phyloP scores from a whole-genome alignment of 2,797 vertebrate species.

The Tokudaia muenninki region DNA sequence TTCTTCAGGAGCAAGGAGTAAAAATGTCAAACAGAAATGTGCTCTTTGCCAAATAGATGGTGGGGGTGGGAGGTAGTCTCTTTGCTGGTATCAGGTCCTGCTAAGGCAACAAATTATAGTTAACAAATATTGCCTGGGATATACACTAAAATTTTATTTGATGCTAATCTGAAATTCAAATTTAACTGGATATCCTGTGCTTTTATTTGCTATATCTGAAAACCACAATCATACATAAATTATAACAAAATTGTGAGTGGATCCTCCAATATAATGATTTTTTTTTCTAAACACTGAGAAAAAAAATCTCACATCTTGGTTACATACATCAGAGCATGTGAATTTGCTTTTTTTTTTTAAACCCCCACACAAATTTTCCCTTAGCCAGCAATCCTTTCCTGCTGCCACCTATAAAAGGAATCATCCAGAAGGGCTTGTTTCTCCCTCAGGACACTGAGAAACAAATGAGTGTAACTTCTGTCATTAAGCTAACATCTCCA shows the following conservation, averaged over 20 bases:
- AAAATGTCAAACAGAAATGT: constrained; percentile 3
- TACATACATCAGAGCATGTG: neutral
- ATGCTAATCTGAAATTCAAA: constrained; percentile 61
- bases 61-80: neutral
- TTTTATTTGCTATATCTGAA: constrained; percentile 54
- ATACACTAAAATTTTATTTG: constrained; percentile 44
- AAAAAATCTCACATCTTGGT: neutral
- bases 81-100: neutral
- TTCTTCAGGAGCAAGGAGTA: constrained; percentile 30
- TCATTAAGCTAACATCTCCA: neutral
- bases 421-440: neutral
- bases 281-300: constrained; percentile 8
- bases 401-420: neutral
- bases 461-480: constrained; percentile 6
- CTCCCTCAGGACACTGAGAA: neutral
- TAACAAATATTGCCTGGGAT: constrained; percentile 51
- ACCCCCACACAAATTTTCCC: neutral
- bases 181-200: constrained; percentile 14
- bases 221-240: constrained; percentile 19
- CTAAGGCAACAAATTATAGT: constrained; percentile 12
- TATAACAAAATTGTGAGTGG: constrained; percentile 46
- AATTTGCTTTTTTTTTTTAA: neutral
- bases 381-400: neutral
- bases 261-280: constrained; percentile 52
- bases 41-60: neutral